Percentiles rank a stretch among this genome's conserved stretches.
Evolutionary conservation across 2,113 vertebrate genomes (phyloP).

Genomic region (Felis catus): DNA sequence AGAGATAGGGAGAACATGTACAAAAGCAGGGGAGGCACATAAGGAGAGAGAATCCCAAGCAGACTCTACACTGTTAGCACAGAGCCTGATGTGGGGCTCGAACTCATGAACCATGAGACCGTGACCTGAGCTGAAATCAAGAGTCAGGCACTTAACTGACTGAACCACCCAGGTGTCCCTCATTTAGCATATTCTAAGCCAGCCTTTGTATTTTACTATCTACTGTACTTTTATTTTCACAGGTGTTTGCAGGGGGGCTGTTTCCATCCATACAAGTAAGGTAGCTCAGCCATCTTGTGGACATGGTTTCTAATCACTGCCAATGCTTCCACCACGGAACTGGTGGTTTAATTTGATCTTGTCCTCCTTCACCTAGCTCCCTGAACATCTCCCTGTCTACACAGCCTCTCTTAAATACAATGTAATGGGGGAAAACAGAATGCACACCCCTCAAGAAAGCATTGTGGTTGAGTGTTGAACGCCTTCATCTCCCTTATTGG

Average conservation of each 20-base stretch:
- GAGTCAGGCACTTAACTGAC: too few species aligned
- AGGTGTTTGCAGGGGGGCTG: neutral
- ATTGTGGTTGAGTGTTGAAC: neutral
- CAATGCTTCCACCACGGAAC: neutral
- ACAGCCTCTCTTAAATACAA: neutral
- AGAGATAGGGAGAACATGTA: too few species aligned
- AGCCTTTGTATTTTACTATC: neutral
- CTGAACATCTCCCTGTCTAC: neutral
- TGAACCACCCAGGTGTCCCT: too few species aligned
- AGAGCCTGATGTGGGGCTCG: too few species aligned
- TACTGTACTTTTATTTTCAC: neutral
- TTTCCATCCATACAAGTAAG: neutral
- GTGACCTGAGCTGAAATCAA: too few species aligned
- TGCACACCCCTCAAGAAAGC: too few species aligned
- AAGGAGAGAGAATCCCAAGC: too few species aligned
- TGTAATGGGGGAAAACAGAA: neutral
- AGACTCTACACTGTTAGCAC: too few species aligned
- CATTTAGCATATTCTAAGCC: too few species aligned
- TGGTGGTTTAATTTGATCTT: neutral
- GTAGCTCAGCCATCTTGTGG: neutral
- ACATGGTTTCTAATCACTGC: neutral
- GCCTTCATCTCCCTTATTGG: neutral
- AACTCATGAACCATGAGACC: too few species aligned
- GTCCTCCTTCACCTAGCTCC: neutral
- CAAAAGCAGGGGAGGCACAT: too few species aligned